Conservation (phyloP, 2,797 vertebrate genomes). For the Sebastiscus tertius region DNA sequence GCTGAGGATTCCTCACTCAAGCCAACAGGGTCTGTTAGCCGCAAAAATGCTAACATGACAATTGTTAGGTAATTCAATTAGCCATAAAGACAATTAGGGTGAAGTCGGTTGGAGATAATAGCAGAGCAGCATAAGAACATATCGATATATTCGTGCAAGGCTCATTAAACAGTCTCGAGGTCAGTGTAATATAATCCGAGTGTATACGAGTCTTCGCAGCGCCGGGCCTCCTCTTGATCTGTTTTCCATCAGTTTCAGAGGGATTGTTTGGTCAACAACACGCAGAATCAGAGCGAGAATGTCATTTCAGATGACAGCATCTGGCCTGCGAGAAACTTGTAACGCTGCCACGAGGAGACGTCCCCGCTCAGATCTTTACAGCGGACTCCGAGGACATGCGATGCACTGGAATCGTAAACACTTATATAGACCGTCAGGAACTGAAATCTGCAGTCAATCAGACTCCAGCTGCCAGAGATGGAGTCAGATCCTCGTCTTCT, state of each 20-base stretch:
- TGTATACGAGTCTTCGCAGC: background rate
- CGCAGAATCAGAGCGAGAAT: background rate
- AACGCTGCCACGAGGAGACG: background rate
- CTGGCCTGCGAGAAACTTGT: slow-evolving; percentile 18
- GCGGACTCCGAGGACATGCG: slow-evolving; percentile 30
- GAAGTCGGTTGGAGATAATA: slow-evolving; percentile 6
- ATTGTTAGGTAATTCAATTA: slow-evolving; percentile 45
- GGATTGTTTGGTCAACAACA: slow-evolving; percentile 46
- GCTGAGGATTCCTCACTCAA: background rate
- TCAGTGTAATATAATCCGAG: slow-evolving; percentile 18
- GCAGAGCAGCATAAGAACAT: slow-evolving; percentile 4
- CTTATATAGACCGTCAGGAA: slow-evolving; percentile 51
- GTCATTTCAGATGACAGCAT: slow-evolving; percentile 30
- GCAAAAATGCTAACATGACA: slow-evolving; percentile 17
- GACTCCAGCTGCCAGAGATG: slow-evolving; percentile 43
- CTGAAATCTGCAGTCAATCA: slow-evolving; percentile 62
- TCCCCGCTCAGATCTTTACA: slow-evolving; percentile 27
- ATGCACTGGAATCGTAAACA: slow-evolving; percentile 64
- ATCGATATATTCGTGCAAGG: slow-evolving; percentile 13
- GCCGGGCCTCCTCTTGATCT: slow-evolving; percentile 39
- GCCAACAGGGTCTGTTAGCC: background rate
- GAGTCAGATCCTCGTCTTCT: slow-evolving; percentile 36
- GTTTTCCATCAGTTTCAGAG: slow-evolving; percentile 62
- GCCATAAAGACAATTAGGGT: slow-evolving; percentile 11
- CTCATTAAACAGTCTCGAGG: slow-evolving; percentile 23